phyloP scores from a whole-genome alignment of 2,797 vertebrate genomes.

The Todus mexicanus region DNA sequence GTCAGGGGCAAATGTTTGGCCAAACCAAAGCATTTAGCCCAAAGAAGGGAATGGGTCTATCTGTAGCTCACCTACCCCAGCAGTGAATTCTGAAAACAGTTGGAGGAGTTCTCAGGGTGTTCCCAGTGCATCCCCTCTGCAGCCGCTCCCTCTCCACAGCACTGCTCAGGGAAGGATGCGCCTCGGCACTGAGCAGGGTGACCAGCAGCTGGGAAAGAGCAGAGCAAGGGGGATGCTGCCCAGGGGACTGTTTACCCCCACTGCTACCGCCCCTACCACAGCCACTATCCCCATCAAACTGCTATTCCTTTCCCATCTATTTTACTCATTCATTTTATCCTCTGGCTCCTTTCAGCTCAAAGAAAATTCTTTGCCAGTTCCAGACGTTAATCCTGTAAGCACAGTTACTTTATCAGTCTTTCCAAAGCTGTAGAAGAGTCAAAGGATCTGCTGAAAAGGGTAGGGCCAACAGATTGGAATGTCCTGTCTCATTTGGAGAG shows the following conservation, averaged over 20 bases:
- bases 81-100: not conserved
- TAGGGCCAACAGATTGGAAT: not conserved
- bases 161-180: not conserved
- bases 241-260: not conserved
- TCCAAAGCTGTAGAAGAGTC: not conserved
- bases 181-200: not conserved
- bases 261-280: not conserved
- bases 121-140: not conserved
- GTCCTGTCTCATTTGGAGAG: not conserved
- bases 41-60: not conserved
- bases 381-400: not conserved
- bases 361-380: not conserved
- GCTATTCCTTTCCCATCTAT: not conserved
- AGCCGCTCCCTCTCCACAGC: not conserved
- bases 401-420: not conserved
- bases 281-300: not conserved
- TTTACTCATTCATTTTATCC: not conserved
- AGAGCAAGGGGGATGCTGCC: not conserved
- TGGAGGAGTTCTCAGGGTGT: not conserved
- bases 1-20: not conserved
- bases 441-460: not conserved
- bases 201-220: not conserved
- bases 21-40: not conserved
- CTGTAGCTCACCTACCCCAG: not conserved
- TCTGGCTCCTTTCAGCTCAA: not conserved